These are phyloP conservation scores for Echinometra lucunter DNA, from an alignment of 53 echinoderm and acorn worm species.

Conservation along the genomic window DNA sequence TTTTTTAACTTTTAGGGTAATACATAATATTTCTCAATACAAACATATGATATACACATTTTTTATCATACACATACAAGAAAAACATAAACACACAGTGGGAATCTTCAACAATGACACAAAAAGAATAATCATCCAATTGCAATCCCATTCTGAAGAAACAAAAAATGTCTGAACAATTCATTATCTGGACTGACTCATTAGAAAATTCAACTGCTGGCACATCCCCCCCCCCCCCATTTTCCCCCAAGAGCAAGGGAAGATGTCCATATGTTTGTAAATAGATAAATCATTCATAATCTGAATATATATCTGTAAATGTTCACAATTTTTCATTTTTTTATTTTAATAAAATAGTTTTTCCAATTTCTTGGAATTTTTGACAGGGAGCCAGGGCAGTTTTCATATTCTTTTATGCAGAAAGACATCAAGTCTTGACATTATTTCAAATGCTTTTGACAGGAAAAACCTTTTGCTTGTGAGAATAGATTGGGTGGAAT, in stretches of 20 bases:
- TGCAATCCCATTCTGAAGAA: too few species aligned
- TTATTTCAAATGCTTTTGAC: too few species aligned
- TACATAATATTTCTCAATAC: conserved; percentile 58
- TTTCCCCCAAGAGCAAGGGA: neutral
- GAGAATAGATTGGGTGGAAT: too few species aligned
- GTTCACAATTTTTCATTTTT: neutral
- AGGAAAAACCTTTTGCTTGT: too few species aligned
- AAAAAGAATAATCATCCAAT: too few species aligned
- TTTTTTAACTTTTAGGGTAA: conserved; percentile 51
- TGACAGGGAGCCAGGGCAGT: too few species aligned
- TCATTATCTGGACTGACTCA: neutral
- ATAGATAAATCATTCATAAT: neutral
- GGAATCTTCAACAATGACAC: neutral
- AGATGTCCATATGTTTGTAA: neutral
- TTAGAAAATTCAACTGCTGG: neutral
- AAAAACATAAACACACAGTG: conserved; percentile 53
- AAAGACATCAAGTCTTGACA: too few species aligned
- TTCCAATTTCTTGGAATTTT: too few species aligned
- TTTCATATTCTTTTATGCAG: too few species aligned
- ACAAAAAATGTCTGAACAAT: neutral
- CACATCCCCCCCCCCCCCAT: neutral
- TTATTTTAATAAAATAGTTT: too few species aligned
- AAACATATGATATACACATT: conserved; percentile 59
- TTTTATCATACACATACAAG: conserved; percentile 15
- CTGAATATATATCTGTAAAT: neutral